Evolutionary conservation across 2,888 invertebrate species (phyloP), one percentile per base, ranked within the genome.

Genomic region (Dorcus parallelipipedus): DNA sequence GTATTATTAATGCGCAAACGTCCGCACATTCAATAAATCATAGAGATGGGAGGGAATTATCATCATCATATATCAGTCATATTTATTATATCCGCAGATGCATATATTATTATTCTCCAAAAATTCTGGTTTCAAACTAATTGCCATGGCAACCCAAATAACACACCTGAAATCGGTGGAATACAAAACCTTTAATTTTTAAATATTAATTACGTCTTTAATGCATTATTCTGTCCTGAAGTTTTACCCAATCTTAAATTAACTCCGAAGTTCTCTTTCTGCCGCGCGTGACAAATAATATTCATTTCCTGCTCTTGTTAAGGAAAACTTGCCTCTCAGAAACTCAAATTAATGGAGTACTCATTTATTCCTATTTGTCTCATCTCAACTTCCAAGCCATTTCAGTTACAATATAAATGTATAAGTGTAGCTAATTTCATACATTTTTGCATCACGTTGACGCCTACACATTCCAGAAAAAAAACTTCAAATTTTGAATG

Each of bases 1-100:
- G 65, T 65, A 64, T 65, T 67, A 67, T 67, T 65, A 64, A 67
- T 67, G 65, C 60, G 64, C 60, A 64, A 58, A 60, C 57, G 65
- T 54, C 49, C 61, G 59, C 62, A 58, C 60, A 60, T 64, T 64
- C 64, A 59, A 67, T 67, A 67, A 67, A 67, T 67, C 67, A 67
- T 56, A 52, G 59, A 60, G 63, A 64, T 61, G 60, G 62, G 61
- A 59, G 62, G 60, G 59, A 60, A 61, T 63, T 56, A 62, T 56
- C 60, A 64, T 65, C 59, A 61, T 58, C 64, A 62, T 63, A 65
- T 63, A 67, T 67, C 64, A 67, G 64, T 65, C 67, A 64, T 60
- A 64, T 61, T 62, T 65, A 60, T 58, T 60, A 7, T 6, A 33
- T 6, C 1, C 5, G 26, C 26, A 33, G 26, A 33, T 33, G 26